These are phyloP conservation scores for Meloidogyne floridensis DNA, from an alignment of 1,140 invertebrate genomes.

Conservation along the genomic window DNA sequence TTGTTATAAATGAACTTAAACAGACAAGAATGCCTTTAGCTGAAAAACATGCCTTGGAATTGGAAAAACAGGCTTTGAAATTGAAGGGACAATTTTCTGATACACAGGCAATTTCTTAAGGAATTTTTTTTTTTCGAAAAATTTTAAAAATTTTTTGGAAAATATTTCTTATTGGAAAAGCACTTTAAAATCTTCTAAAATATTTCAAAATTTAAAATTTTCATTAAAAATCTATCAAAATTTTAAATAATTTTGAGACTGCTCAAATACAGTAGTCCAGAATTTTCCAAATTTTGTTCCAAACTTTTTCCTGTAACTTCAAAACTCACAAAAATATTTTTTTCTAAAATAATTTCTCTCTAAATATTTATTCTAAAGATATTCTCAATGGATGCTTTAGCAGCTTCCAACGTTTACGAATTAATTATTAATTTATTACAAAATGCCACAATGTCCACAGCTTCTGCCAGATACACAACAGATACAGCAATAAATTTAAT, in stretches of 20 bases:
- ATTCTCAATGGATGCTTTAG: conserved; percentile 50
- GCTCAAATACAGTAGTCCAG: too few species aligned
- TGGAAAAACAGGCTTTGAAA: conserved; percentile 43
- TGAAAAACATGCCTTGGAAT: conserved; percentile 48
- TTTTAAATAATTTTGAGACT: too few species aligned
- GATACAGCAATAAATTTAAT: conserved; percentile 43
- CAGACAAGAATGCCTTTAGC: conserved; percentile 12
- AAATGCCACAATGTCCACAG: conserved; percentile 54
- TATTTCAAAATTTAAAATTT: too few species aligned
- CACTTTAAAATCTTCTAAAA: not conserved
- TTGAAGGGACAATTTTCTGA: conserved; percentile 39
- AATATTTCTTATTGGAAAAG: too few species aligned
- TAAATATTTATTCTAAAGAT: conserved; percentile 33
- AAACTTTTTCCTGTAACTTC: too few species aligned
- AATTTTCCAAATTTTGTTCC: too few species aligned
- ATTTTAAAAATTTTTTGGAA: too few species aligned
- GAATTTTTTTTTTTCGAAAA: too few species aligned
- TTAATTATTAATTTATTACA: conserved; percentile 55
- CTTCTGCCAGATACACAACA: conserved; percentile 40
- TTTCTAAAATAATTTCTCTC: too few species aligned
- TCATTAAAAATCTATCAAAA: too few species aligned
- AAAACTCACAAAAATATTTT: too few species aligned
- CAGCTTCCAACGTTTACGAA: conserved; percentile 61
- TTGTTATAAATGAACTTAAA: not conserved
- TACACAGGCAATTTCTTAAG: conserved; percentile 4